Conservation (phyloP, 2,888 invertebrate genomes). For the Dynastes grantii region DNA sequence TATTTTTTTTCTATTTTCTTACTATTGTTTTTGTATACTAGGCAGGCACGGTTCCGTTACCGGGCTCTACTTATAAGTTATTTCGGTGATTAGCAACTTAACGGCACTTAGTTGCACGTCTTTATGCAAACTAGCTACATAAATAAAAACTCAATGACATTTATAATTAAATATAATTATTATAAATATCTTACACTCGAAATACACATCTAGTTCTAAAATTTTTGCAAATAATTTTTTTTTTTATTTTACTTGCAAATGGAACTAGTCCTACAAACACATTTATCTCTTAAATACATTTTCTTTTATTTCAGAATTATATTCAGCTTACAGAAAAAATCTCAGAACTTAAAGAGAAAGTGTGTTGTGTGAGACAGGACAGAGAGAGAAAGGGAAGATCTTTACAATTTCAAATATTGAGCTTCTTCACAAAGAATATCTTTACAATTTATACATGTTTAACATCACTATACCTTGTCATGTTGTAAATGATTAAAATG, state of each 20-base stretch:
- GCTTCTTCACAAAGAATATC: constrained; percentile 55
- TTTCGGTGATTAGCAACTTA: no score
- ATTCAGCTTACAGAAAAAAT: constrained; percentile 61
- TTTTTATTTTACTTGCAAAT: constrained; percentile 61
- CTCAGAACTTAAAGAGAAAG: constrained; percentile 47
- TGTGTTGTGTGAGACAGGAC: constrained; percentile 46
- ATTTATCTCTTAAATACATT: constrained; percentile 67
- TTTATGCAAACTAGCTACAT: background rate
- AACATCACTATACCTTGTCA: constrained; percentile 48
- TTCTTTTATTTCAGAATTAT: constrained; percentile 64
- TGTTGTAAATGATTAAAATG: constrained; percentile 50
- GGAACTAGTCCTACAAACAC: constrained; percentile 70
- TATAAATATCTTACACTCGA: constrained; percentile 73
- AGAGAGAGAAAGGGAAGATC: constrained; percentile 49
- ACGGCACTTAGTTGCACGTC: no score
- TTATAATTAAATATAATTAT: constrained; percentile 72
- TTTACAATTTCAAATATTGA: constrained; percentile 52
- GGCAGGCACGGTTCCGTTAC: no score
- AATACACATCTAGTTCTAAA: constrained; percentile 69
- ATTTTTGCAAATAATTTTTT: constrained; percentile 62
- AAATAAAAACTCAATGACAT: constrained; percentile 61
- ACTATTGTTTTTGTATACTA: no score
- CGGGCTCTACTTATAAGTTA: no score
- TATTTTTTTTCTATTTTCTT: no score
- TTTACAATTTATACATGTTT: constrained; percentile 64